Evolutionary conservation across 2,113 vertebrate species (phyloP), one percentile per base, ranked within the genome.

Genomic region (Oceanodroma tethys): DNA sequence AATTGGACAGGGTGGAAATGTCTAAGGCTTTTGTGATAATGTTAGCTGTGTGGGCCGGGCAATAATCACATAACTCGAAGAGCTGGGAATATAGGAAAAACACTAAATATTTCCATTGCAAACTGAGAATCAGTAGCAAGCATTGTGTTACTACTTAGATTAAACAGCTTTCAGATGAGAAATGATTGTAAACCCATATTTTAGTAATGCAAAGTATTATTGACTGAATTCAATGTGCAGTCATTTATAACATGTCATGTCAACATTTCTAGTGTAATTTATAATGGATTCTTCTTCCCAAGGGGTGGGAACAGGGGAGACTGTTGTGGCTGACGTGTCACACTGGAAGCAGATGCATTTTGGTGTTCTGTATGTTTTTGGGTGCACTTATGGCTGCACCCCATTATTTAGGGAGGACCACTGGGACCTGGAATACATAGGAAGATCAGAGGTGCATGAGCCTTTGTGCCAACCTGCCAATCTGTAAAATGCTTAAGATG

Each of bases 141-240:
- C 32, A 5, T 65, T 59, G 65, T 67, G 55, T 80, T 62, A 13
- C 71, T 73, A 27, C 75, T 63, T 53, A 66, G n/a, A 48, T 71
- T 50, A 90, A 96, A n/a, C 42, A 78, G 55, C 72, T 90, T 90
- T 43, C 50, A 34, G 72, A 59, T 81, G 75, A 81, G 85, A 55
- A 90, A 38, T 50, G 48, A 86, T 38, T 81, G 75, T 16, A 78
- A 72, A 47, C n/a, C 56, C 50, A 3, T 82, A 53, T 72, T 96
- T 94, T 47, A 82, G 71, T 88, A 83, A 89, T 83, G 85, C 92
- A 80, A 83, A 92, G 26, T 58, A n/a, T 58, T 83, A 86, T 80
- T 93, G 96, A 73, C 93, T 86, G 90, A 86, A 92, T 66, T 86
- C 53, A 63, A 81, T 88, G 59, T 6, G 71, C 42, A 52, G 53